Evolutionary conservation across 2,888 invertebrate species (phyloP).

Genomic region (Stenurella melanura): DNA sequence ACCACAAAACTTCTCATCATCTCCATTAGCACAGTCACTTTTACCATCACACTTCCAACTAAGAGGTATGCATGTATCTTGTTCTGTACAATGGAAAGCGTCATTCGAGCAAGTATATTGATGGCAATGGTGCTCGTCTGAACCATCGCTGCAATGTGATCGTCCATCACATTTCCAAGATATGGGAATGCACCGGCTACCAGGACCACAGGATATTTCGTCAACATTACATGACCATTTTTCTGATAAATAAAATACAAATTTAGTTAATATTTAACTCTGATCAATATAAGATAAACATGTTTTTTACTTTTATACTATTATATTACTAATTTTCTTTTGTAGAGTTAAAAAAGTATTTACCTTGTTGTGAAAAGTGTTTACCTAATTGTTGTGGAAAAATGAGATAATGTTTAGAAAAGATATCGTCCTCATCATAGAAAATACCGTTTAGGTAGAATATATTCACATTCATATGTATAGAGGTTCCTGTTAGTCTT

Average conservation of each 20-base stretch:
- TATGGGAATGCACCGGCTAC: slow-evolving; percentile 75
- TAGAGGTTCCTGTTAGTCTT: no score
- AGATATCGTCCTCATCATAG: no score
- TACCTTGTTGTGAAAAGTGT: no score
- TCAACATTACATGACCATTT: slow-evolving; percentile 75
- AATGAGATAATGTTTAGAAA: no score
- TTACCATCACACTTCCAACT: slow-evolving; percentile 78
- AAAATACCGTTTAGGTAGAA: no score
- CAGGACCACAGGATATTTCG: slow-evolving; percentile 75
- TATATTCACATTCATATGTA: no score
- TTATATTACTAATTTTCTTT: no score
- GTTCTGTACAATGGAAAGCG: slow-evolving; percentile 77
- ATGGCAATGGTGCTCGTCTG: slow-evolving; percentile 76
- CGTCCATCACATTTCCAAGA: slow-evolving; percentile 78
- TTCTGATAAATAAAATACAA: slow-evolving; percentile 43
- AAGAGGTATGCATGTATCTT: slow-evolving; percentile 77
- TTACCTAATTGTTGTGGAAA: no score
- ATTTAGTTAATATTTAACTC: not conserved
- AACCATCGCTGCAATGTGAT: slow-evolving; percentile 76
- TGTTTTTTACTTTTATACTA: no score
- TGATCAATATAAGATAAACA: no score
- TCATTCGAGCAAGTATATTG: slow-evolving; percentile 74
- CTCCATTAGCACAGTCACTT: slow-evolving; percentile 76
- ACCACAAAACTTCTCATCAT: slow-evolving; percentile 78
- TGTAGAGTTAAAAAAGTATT: no score